phyloP scores from a whole-genome alignment of 1,140 invertebrate species.

The Dufourea novaeangliae region DNA sequence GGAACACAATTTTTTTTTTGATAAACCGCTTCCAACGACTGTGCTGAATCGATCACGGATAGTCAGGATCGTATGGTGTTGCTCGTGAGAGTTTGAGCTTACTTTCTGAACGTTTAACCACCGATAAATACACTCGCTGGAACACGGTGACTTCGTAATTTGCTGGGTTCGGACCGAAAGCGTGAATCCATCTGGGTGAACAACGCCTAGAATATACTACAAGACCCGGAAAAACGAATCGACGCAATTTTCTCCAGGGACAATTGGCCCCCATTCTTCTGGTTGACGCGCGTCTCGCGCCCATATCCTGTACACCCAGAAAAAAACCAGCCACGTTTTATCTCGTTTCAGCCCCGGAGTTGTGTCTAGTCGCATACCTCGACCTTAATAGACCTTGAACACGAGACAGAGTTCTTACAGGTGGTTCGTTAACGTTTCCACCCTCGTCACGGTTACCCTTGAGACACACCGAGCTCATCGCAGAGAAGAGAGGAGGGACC shows the following conservation, averaged over 20 bases:
- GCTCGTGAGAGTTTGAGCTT: no score
- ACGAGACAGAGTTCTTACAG: conserved; percentile 44
- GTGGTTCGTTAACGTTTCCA: conserved; percentile 51
- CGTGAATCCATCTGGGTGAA: no score
- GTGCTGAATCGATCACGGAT: neutral
- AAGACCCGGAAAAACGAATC: neutral
- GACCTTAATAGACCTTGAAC: conserved; percentile 37
- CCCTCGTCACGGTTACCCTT: conserved; percentile 42
- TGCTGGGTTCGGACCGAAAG: neutral
- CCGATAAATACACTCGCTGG: no score
- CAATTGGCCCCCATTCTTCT: neutral
- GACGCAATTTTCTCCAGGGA: neutral
- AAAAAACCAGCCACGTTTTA: neutral
- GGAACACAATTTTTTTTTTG: conserved; percentile 26
- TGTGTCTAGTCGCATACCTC: neutral
- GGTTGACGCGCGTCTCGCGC: neutral
- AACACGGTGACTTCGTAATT: no score
- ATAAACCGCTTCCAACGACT: neutral
- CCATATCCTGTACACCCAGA: neutral
- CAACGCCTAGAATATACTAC: no score
- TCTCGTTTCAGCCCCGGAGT: neutral
- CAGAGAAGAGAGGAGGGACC: neutral
- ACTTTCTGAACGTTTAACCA: no score
- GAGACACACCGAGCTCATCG: conserved; percentile 44
- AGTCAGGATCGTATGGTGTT: neutral